A percentile compares a stretch with the other conserved stretches of the same genome.
Evolutionary conservation across 1,140 invertebrate genomes (phyloP).

Genomic region (Saxidomus purpurata): DNA sequence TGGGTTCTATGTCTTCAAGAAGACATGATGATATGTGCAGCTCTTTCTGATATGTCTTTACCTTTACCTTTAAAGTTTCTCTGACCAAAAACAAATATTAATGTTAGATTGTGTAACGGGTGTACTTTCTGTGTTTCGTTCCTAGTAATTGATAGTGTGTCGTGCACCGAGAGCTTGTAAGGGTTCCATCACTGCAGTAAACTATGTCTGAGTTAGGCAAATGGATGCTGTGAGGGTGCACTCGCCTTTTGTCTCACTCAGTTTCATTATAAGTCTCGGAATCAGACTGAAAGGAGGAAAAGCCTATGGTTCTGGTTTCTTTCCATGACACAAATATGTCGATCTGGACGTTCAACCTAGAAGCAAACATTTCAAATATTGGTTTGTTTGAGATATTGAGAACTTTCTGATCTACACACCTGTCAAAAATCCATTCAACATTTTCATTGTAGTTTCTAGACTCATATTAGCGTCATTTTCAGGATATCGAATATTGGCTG

Average conservation of each 20-base stretch:
- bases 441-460: constrained; percentile 49
- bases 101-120: constrained; percentile 13
- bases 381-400: not conserved
- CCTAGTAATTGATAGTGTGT: not conserved
- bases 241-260: constrained; percentile 22
- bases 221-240: constrained; percentile 41
- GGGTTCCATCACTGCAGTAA: constrained; percentile 21
- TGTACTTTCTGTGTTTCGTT: constrained; percentile 13
- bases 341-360: constrained; percentile 60
- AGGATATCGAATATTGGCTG: constrained; percentile 40
- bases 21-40: constrained; percentile 51
- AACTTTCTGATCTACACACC: constrained; percentile 11
- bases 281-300: constrained; percentile 69
- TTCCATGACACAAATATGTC: constrained; percentile 65
- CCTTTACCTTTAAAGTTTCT: constrained; percentile 34
- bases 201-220: constrained; percentile 65
- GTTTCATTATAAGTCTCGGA: constrained; percentile 36
- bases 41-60: constrained; percentile 48
- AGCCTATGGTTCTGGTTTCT: constrained; percentile 63
- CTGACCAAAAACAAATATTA: constrained; percentile 63
- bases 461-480: constrained; percentile 48
- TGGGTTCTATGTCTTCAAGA: constrained; percentile 60
- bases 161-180: not conserved
- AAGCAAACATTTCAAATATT: constrained; percentile 70
- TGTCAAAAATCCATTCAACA: constrained; percentile 61